Conservation (phyloP, 2,797 vertebrate species). For the Labroides dimidiatus region DNA sequence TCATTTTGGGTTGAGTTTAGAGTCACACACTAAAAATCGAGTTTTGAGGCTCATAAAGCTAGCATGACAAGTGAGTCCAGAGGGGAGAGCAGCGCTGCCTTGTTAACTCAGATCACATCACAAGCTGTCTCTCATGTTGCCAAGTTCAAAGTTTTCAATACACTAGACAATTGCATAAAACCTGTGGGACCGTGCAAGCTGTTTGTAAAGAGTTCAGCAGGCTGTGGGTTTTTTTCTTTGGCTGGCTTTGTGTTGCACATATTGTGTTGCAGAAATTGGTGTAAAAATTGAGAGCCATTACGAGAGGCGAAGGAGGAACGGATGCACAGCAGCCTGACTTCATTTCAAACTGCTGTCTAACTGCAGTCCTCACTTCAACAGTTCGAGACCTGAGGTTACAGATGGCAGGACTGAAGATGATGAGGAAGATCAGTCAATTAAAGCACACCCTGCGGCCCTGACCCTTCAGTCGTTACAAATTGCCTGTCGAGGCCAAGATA, state of each 20-base stretch:
- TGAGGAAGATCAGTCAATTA: conserved; percentile 39
- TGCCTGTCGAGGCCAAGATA: conserved; percentile 15
- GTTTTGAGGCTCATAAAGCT: conserved; percentile 35
- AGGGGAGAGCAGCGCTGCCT: conserved; percentile 26
- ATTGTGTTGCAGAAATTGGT: conserved; percentile 28
- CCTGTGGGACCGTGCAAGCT: conserved; percentile 21
- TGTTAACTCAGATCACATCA: conserved; percentile 47
- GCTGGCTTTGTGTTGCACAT: conserved; percentile 36
- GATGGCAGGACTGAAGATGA: conserved; percentile 27
- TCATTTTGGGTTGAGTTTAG: conserved; percentile 23
- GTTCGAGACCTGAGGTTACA: conserved; percentile 16
- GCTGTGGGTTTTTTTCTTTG: not conserved
- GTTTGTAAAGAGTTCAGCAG: conserved; percentile 30
- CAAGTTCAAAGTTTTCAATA: conserved; percentile 37
- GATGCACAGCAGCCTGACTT: conserved; percentile 22
- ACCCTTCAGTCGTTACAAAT: conserved; percentile 34
- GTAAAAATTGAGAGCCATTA: conserved; percentile 15
- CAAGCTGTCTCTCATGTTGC: conserved; percentile 27
- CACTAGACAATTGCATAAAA: conserved; percentile 33
- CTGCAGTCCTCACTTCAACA: conserved; percentile 12
- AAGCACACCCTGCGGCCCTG: conserved; percentile 23
- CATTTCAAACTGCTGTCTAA: conserved; percentile 37
- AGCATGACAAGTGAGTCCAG: conserved; percentile 24
- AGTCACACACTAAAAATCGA: conserved; percentile 13
- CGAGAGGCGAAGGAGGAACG: not conserved